Conservation (phyloP, 2,888 invertebrate species). For the Peribatodes rhomboidaria region DNA sequence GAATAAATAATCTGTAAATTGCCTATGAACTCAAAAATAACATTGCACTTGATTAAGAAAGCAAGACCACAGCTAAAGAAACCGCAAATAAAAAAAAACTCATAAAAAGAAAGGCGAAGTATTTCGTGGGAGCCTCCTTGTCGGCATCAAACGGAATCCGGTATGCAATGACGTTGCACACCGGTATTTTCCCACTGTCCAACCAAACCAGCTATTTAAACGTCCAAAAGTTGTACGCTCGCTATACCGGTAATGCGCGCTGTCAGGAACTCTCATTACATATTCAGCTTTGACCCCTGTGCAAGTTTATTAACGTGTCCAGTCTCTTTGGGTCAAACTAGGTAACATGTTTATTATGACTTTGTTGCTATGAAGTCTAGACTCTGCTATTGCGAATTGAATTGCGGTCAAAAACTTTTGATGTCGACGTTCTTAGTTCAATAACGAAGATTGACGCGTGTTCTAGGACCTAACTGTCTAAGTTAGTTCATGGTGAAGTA, state of each 20-base stretch:
- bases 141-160: conserved; percentile 15
- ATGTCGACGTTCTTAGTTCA: not conserved
- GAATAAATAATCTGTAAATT: no score
- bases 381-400: not conserved
- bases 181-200: conserved; percentile 42
- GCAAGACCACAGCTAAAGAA: conserved; percentile 13
- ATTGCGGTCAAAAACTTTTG: not conserved
- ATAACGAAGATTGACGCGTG: not conserved
- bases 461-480: not conserved
- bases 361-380: conserved; percentile 7
- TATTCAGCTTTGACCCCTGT: conserved; percentile 33
- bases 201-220: conserved; percentile 21
- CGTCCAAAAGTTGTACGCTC: conserved; percentile 34
- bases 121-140: conserved; percentile 41
- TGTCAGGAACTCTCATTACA: conserved; percentile 27
- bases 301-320: conserved; percentile 22
- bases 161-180: conserved; percentile 43
- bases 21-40: no score
- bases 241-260: conserved; percentile 29
- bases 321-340: conserved; percentile 12
- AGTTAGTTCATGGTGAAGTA: not conserved
- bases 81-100: conserved; percentile 16
- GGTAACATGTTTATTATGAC: conserved; percentile 5
- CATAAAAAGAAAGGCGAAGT: conserved; percentile 37
- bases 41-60: no score